Conservation (phyloP, 2,888 invertebrate genomes). For the Eudiplozoon nipponicum region DNA sequence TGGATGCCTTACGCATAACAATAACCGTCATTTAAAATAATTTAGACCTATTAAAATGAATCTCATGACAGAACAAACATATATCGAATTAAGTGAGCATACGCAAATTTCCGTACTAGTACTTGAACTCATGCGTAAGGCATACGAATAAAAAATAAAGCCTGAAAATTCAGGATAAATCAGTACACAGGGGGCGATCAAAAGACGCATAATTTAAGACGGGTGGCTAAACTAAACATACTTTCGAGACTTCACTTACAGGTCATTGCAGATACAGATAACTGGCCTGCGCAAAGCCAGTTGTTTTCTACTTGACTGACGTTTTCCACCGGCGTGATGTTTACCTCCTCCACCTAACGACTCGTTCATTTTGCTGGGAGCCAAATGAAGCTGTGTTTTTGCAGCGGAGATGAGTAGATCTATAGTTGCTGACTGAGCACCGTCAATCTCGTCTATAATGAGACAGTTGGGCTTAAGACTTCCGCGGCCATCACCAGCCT, state of each 20-base stretch:
- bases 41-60: no score
- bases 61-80: no score
- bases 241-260: conserved; percentile 35
- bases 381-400: conserved; percentile 25
- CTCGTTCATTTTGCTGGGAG: no score
- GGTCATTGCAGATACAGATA: conserved; percentile 81
- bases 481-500: conserved; percentile 24
- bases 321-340: conserved; percentile 5
- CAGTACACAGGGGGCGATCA: neutral
- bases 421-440: conserved; percentile 55
- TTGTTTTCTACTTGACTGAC: conserved; percentile 19
- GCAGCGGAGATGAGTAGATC: conserved; percentile 51
- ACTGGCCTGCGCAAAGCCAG: conserved; percentile 43
- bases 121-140: neutral
- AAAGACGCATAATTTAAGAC: conserved; percentile 3
- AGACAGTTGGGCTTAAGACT: conserved; percentile 56
- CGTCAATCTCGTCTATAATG: conserved; percentile 75
- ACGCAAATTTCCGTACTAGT: no score
- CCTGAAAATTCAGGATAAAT: neutral
- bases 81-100: no score
- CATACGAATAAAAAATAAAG: neutral
- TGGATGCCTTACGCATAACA: no score
- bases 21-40: no score
- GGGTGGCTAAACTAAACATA: neutral
- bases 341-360: no score